Evolutionary conservation across 2,888 invertebrate genomes (phyloP).

Genomic region (Patella pellucida): DNA sequence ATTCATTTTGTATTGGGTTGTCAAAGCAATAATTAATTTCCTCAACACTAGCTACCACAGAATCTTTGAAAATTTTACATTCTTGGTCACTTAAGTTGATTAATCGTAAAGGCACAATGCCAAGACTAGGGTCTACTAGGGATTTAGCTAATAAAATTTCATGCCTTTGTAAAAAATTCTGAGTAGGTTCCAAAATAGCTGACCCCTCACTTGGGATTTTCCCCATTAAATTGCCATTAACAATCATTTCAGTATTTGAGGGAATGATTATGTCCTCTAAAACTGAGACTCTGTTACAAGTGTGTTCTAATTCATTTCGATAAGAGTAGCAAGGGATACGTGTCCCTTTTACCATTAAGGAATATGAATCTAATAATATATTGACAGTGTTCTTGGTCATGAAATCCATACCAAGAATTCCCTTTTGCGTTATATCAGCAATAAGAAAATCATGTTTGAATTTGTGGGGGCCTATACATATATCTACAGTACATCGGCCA

Average conservation of each 20-base stretch:
- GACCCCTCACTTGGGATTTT: too few species aligned
- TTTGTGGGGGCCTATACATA: not conserved
- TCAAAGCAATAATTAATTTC: too few species aligned
- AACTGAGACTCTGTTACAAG: too few species aligned
- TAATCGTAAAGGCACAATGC: not conserved
- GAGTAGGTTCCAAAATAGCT: not conserved
- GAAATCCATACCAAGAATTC: not conserved
- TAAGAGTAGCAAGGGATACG: too few species aligned
- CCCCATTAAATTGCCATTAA: too few species aligned
- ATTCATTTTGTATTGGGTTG: too few species aligned
- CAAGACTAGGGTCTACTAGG: not conserved
- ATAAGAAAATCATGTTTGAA: not conserved
- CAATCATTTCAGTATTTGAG: too few species aligned
- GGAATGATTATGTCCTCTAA: too few species aligned
- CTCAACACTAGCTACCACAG: not conserved
- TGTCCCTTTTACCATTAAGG: too few species aligned
- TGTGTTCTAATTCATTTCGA: too few species aligned
- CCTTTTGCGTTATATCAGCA: not conserved
- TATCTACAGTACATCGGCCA: not conserved
- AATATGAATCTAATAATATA: not conserved
- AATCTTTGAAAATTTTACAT: not conserved
- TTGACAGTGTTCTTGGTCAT: not conserved
- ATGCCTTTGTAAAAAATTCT: not conserved
- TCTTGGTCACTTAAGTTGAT: not conserved
- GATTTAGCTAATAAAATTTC: not conserved